Conservation (phyloP, 2,888 invertebrate genomes). For the Heliconius aoede region DNA sequence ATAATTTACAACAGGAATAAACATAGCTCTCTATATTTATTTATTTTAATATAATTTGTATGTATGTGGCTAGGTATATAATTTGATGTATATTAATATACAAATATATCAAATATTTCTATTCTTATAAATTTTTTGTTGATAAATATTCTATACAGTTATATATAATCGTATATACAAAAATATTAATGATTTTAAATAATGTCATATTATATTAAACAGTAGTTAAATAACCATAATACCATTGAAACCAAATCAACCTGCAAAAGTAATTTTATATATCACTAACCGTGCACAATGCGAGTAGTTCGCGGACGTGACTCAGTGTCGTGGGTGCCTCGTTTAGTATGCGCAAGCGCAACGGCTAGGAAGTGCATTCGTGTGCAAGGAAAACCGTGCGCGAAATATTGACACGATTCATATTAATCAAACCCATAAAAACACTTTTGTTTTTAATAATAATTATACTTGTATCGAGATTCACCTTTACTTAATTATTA, state of each 20-base stretch:
- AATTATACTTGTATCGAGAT: slow-evolving; percentile 15
- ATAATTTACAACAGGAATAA: neutral
- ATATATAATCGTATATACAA: neutral
- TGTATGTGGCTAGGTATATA: neutral
- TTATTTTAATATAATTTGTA: neutral
- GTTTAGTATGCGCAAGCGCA: slow-evolving; percentile 71
- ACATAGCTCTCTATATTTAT: neutral
- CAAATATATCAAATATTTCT: neutral
- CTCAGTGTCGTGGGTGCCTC: slow-evolving; percentile 69
- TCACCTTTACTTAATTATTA: slow-evolving; percentile 20
- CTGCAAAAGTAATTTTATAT: slow-evolving; percentile 38
- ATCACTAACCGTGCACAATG: slow-evolving; percentile 32
- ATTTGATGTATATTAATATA: neutral
- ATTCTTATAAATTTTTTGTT: neutral
- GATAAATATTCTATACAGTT: too few relatives aligned
- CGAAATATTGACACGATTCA: slow-evolving; percentile 50
- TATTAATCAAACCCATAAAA: slow-evolving; percentile 27
- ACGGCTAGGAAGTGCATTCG: slow-evolving; percentile 74
- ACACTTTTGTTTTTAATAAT: slow-evolving; percentile 39
- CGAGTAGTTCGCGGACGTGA: slow-evolving; percentile 54
- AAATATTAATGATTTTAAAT: neutral
- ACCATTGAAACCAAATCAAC: slow-evolving; percentile 32
- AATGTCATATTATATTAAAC: neutral
- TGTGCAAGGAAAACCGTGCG: slow-evolving; percentile 57
- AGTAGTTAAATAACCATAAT: slow-evolving; percentile 21